Evolutionary conservation across 2,113 vertebrate genomes (phyloP), one percentile per base, ranked within the genome.

Genomic region (Calcarius ornatus): DNA sequence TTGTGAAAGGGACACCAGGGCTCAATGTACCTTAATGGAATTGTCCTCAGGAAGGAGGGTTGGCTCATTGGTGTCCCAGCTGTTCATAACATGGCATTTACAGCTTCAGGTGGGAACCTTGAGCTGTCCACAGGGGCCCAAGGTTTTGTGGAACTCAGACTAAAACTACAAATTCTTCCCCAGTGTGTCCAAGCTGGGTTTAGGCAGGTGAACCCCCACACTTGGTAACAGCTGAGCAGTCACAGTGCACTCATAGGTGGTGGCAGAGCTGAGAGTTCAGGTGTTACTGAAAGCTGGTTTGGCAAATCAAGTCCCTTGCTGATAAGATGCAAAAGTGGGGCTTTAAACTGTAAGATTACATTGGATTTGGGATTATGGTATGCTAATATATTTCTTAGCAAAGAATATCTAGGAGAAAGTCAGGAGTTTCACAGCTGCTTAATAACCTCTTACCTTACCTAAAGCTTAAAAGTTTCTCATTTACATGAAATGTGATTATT

Each of bases 231-330:
- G 33, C n/a, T 1, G 9, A 33, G 17, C 6, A 17, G 27, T 66
- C 30, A 24, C 13, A 16, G 5, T 24, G 3, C 11, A 6, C 45
- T n/a, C 15, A 15, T 14, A 35, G 0, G 0, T 48, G 31, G 11
- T 65, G 66, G 25, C 15, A 22, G 12, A 65, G 59, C 38, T 90
- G 51, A 53, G 37, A 70, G 53, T 30, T 60, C 37, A 78, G 15
- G 17, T 30, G 18, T 13, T 18, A 6, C 9, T 30, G 45, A 65
- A 27, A 87, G 51, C 10, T 57, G 27, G 20, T 48, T 50, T 88
- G 8, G 33, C 43, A 82, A 65, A 80, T 53, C 33, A 25, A 30
- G 8, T 15, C 15, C 6, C 4, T 13, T 75, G 18, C 40, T 70
- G 43, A 16, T n/a, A 70, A 88, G 21, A 42, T 12, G 10, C 8